Evolutionary conservation across 2,888 invertebrate genomes (phyloP), one percentile per base, ranked within the genome.

Genomic region (Troides aeacus): DNA sequence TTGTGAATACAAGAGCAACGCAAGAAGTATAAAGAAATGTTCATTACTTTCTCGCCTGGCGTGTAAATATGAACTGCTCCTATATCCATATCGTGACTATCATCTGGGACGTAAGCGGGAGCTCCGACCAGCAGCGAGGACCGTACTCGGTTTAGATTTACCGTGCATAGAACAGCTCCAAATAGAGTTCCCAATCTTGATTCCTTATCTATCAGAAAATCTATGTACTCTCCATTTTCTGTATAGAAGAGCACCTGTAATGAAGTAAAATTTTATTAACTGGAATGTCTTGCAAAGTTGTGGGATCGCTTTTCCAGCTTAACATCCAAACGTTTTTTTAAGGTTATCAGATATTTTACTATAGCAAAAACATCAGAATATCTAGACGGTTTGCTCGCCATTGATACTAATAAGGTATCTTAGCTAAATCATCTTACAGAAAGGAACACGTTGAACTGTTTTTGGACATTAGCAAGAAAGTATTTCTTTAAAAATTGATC

Each of bases 91-190:
- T 23, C 62, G 12, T 74, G 68, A 1, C 71, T 68, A 12, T 61
- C 30, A 18, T 71, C 57, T 0, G 84, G 62, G 4, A 63, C 80
- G 58, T 82, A 86, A 17, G 85, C 80, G 0, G 95, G 95, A 0
- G 95, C 94, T 0, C 95, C 95, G 0, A 95, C 93, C 0, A 95
- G 77, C 1, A 95, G 78, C 64, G 94, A 94, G 62, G 90, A 89
- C 5, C 85, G 83, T 2, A 82, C 80, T 1, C 77, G 79, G 60
- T 87, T 88, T 1, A 95, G 73, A 70, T 89, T 91, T 0, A 82
- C 84, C 0, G 83, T 70, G 68, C 93, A 91, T 6, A 95, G 72
- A 0, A 93, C 83, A 0, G 93, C 92, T 0, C 95, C 95, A 74
- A 94, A 95, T 81, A 94, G 93, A 6, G 94, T 92, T 0, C 95